Conservation (phyloP, 2,113 vertebrate species). For the Clarias gariepinus region DNA sequence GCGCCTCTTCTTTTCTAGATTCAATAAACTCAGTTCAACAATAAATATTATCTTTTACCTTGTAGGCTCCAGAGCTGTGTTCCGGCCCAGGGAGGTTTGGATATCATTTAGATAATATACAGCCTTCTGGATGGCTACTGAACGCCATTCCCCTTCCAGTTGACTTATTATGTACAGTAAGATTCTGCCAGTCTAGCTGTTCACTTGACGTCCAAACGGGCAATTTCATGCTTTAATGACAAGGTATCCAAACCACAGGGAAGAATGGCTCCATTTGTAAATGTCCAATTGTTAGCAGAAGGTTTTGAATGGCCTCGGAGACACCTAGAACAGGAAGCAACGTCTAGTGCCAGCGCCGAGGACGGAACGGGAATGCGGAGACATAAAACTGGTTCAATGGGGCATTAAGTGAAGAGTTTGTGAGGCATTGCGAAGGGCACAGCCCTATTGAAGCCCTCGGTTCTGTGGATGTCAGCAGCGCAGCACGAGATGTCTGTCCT, state of each 20-base stretch:
- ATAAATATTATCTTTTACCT: slow-evolving; percentile 49
- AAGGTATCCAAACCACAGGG: slow-evolving; percentile 51
- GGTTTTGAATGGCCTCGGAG: slow-evolving; percentile 46
- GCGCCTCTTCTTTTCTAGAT: slow-evolving; percentile 41
- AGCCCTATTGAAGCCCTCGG: slow-evolving; percentile 23
- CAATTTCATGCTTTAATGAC: slow-evolving; percentile 52
- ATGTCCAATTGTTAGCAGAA: slow-evolving; percentile 49
- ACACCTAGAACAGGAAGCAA: slow-evolving; percentile 44
- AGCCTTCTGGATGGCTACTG: slow-evolving; percentile 42
- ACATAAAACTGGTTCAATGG: slow-evolving; percentile 47
- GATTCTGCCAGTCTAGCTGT: slow-evolving; percentile 35
- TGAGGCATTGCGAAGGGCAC: slow-evolving; percentile 47
- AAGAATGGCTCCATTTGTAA: slow-evolving; percentile 52
- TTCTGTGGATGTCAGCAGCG: slow-evolving; percentile 50
- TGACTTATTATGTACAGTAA: slow-evolving; percentile 38
- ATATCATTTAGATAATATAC: slow-evolving; percentile 50
- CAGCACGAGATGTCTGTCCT: slow-evolving; percentile 48
- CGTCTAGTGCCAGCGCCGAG: slow-evolving; percentile 33
- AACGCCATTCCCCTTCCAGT: slow-evolving; percentile 37
- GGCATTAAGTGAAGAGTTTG: slow-evolving; percentile 45
- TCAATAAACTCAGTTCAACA: slow-evolving; percentile 48
- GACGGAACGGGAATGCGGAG: slow-evolving; percentile 44
- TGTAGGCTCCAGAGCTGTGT: slow-evolving; percentile 32
- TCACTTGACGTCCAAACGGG: slow-evolving; percentile 39
- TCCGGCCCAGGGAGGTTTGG: slow-evolving; percentile 44